Percentiles rank a stretch among this genome's conserved stretches.
Evolutionary conservation across 2,888 invertebrate species (phyloP).

Genomic region (Neoscelio sp.): DNA sequence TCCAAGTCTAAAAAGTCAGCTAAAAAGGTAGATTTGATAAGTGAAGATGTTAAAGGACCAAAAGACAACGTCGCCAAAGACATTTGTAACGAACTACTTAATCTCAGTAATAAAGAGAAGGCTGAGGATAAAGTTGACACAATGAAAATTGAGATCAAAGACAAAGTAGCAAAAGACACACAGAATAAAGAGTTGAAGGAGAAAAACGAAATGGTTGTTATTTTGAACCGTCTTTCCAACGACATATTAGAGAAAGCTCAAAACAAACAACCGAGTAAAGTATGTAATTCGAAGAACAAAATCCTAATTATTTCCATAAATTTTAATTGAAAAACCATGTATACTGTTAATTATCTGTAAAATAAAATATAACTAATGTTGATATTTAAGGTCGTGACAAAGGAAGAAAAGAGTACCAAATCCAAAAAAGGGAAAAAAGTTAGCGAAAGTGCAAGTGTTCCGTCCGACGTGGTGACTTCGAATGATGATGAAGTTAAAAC

Average conservation of each 20-base stretch:
- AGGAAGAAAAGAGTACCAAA: constrained; percentile 81
- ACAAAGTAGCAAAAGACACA: constrained; percentile 84
- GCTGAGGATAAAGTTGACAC: constrained; percentile 81
- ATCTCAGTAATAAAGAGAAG: constrained; percentile 83
- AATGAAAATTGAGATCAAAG: constrained; percentile 83
- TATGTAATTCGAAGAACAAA: constrained; percentile 31
- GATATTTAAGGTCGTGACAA: constrained; percentile 37
- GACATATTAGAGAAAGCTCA: constrained; percentile 72
- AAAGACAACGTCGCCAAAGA: constrained; percentile 83
- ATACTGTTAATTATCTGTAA: too few relatives aligned
- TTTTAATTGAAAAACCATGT: not conserved
- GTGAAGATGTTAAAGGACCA: constrained; percentile 80
- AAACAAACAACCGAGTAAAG: constrained; percentile 72
- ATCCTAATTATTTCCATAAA: constrained; percentile 20
- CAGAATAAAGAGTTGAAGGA: constrained; percentile 84
- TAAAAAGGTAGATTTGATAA: constrained; percentile 84
- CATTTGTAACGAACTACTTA: constrained; percentile 80
- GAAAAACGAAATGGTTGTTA: constrained; percentile 81
- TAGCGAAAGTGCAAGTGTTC: constrained; percentile 55
- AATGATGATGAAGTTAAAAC: constrained; percentile 73
- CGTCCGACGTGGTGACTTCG: constrained; percentile 18
- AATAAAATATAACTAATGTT: constrained; percentile 24
- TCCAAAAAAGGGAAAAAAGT: constrained; percentile 81
- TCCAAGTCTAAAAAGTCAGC: constrained; percentile 84
- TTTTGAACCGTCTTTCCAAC: constrained; percentile 77